A percentile compares a stretch with the other conserved stretches of the same genome.
Conservation (phyloP, 2,888 invertebrate genomes). For the Chydorus sphaericus region DNA sequence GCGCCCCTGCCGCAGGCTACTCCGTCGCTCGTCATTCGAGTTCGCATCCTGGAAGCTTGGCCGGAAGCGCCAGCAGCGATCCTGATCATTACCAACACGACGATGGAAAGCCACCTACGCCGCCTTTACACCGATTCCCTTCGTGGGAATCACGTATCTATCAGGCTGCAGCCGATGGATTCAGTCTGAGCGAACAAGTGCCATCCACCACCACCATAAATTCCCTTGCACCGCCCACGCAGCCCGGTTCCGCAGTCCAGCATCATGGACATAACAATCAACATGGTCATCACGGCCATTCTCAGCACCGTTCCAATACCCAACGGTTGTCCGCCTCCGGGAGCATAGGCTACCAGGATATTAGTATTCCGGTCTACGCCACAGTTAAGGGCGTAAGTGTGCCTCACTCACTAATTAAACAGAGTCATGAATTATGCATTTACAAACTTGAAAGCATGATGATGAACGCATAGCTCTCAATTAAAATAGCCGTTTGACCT, state of each 20-base stretch:
- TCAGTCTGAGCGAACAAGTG: conserved; percentile 16
- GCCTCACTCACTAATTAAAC: background rate
- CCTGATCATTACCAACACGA: conserved; percentile 18
- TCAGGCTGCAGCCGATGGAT: conserved; percentile 44
- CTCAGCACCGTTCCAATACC: background rate
- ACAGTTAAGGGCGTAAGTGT: conserved; percentile 74
- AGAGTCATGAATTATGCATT: background rate
- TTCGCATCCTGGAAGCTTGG: conserved; percentile 12
- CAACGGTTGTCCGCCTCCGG: conserved; percentile 7
- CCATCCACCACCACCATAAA: background rate
- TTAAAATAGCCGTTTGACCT: no score
- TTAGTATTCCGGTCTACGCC: conserved; percentile 72
- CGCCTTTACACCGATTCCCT: conserved; percentile 69
- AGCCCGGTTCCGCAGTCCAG: no score
- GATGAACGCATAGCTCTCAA: no score
- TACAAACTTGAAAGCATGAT: no score
- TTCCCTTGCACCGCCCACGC: background rate
- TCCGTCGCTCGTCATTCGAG: background rate
- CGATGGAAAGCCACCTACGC: conserved; percentile 59
- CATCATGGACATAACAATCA: background rate
- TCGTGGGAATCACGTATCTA: conserved; percentile 95
- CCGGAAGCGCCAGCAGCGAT: conserved; percentile 15
- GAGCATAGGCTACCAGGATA: conserved; percentile 20
- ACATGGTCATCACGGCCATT: background rate
- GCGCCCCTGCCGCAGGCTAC: conserved; percentile 22